Conservation (phyloP, 2,797 vertebrate species). For the Anabacerthia variegaticeps region DNA sequence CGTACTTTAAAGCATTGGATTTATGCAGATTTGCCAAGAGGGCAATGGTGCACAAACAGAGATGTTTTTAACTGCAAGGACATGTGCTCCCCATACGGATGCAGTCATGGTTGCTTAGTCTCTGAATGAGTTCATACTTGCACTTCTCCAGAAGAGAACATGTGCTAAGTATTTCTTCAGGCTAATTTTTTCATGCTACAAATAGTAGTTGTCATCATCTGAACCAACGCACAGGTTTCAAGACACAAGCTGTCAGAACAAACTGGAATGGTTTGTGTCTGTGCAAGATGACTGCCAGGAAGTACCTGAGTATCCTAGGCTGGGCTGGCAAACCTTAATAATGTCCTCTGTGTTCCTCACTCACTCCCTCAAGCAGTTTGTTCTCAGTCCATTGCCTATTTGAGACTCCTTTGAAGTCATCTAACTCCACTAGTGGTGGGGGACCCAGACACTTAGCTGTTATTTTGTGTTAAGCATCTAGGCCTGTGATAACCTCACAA, state of each 20-base stretch:
- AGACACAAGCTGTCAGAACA: background rate
- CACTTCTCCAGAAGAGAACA: background rate
- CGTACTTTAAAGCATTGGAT: fast-evolving
- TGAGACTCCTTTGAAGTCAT: background rate
- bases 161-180: background rate
- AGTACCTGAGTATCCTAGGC: background rate
- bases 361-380: background rate
- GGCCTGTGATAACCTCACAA: background rate
- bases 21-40: background rate
- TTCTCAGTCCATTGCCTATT: background rate
- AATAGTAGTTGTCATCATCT: constrained; percentile 5
- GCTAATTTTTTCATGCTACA: background rate
- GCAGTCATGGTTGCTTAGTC: background rate
- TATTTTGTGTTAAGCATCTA: background rate
- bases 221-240: background rate
- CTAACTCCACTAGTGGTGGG: background rate
- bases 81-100: background rate
- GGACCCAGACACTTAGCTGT: background rate
- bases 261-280: background rate
- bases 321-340: background rate
- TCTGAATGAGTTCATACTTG: background rate
- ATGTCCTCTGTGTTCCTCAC: background rate
- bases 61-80: background rate
- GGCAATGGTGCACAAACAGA: background rate
- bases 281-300: background rate